Conservation (phyloP, 2,888 invertebrate species). For the Cephus rjabovi region DNA sequence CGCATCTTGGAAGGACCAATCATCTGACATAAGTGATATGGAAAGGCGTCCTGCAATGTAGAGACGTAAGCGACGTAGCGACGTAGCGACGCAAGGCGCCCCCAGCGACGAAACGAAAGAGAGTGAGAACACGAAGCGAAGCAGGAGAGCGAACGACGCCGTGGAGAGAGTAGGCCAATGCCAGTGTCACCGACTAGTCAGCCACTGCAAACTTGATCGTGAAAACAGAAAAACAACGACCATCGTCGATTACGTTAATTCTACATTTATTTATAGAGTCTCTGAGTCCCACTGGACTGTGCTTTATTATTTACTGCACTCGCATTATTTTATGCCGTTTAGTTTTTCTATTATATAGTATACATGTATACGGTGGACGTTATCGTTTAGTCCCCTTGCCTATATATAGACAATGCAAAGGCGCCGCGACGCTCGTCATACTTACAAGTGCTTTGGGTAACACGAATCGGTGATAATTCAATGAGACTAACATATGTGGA, state of each 20-base stretch:
- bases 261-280: conserved; percentile 29
- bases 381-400: background rate
- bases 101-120: conserved; percentile 34
- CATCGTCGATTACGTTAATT: conserved; percentile 37
- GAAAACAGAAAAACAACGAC: conserved; percentile 57
- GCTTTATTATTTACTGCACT: background rate
- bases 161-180: conserved; percentile 63
- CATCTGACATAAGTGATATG: background rate
- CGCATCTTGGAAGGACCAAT: background rate
- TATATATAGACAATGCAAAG: background rate
- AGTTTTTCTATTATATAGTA: background rate
- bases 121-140: conserved; percentile 52
- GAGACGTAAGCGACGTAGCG: background rate
- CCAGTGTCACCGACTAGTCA: conserved; percentile 61
- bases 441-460: background rate
- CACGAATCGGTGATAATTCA: background rate
- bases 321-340: background rate
- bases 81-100: background rate
- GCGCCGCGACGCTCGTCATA: background rate
- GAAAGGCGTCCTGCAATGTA: background rate
- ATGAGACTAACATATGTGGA: conserved; percentile 45
- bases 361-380: background rate
- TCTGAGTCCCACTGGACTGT: background rate
- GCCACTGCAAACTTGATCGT: conserved; percentile 61
- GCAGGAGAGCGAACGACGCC: conserved; percentile 56